Evolutionary conservation across 2,888 invertebrate species (phyloP).

Genomic region (Aphidoletes aphidimyza): DNA sequence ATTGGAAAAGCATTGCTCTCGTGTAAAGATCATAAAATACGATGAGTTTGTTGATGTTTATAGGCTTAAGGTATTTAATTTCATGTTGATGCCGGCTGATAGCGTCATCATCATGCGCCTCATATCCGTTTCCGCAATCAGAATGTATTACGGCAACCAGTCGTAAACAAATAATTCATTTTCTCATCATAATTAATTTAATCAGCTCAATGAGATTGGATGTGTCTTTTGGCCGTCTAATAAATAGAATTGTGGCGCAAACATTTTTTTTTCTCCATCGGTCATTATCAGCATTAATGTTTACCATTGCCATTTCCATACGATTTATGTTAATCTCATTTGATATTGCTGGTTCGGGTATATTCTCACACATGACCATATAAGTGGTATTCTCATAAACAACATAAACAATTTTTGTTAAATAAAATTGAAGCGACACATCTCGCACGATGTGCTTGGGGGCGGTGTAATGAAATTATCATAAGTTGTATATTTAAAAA

Average conservation of each 20-base stretch:
- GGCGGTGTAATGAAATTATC: not conserved
- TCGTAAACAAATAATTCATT: conserved; percentile 30
- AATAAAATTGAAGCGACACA: not conserved
- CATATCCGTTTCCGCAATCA: not conserved
- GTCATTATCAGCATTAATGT: not conserved
- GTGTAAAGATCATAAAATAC: not conserved
- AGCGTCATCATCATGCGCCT: not conserved
- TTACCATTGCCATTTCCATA: no score
- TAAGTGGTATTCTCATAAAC: not conserved
- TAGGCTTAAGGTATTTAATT: not conserved
- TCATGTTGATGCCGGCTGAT: not conserved
- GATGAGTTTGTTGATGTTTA: not conserved
- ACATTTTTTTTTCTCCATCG: not conserved
- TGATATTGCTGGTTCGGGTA: not conserved
- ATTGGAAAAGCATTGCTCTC: not conserved
- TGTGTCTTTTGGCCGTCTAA: not conserved
- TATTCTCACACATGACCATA: not conserved
- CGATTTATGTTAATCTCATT: not conserved
- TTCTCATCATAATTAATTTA: conserved; percentile 18
- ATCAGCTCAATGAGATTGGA: not conserved
- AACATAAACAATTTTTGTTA: not conserved
- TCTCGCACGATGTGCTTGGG: not conserved
- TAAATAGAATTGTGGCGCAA: not conserved
- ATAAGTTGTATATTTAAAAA: not conserved
- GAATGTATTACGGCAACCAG: not conserved